Conservation (phyloP, 2,888 invertebrate genomes). For the Anthophora plumipes region DNA sequence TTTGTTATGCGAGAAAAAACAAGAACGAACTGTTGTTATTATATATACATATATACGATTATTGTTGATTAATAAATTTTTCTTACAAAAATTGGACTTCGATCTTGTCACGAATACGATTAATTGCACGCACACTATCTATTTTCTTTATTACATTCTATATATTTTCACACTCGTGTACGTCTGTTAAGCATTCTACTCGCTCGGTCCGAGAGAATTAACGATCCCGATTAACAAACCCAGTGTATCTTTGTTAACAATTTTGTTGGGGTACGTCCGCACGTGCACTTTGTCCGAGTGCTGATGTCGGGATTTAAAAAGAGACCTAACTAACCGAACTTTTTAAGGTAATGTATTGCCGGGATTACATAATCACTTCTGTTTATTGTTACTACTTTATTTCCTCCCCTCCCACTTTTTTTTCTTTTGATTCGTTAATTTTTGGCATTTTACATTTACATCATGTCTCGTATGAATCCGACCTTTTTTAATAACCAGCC, state of each 20-base stretch:
- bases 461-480: constrained; percentile 5
- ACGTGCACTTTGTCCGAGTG: constrained; percentile 50
- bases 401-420: background rate
- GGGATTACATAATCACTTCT: constrained; percentile 8
- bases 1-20: constrained; percentile 83
- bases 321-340: constrained; percentile 45
- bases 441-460: background rate
- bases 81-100: constrained; percentile 82
- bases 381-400: background rate
- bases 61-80: constrained; percentile 84
- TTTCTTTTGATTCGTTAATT: background rate
- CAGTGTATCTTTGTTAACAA: constrained; percentile 64
- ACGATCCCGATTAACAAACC: constrained; percentile 79
- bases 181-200: constrained; percentile 60
- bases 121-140: constrained; percentile 55
- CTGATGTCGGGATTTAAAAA: constrained; percentile 42
- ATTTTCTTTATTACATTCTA: constrained; percentile 39
- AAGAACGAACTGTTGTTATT: constrained; percentile 79
- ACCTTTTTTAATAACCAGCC: background rate
- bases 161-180: constrained; percentile 45
- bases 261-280: constrained; percentile 54
- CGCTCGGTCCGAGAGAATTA: constrained; percentile 60
- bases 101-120: constrained; percentile 77
- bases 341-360: constrained; percentile 57
- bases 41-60: constrained; percentile 61